Percentiles rank a stretch among this genome's conserved stretches.
phyloP scores from a whole-genome alignment of 1,140 invertebrate species.

The Glomeris maerens region DNA sequence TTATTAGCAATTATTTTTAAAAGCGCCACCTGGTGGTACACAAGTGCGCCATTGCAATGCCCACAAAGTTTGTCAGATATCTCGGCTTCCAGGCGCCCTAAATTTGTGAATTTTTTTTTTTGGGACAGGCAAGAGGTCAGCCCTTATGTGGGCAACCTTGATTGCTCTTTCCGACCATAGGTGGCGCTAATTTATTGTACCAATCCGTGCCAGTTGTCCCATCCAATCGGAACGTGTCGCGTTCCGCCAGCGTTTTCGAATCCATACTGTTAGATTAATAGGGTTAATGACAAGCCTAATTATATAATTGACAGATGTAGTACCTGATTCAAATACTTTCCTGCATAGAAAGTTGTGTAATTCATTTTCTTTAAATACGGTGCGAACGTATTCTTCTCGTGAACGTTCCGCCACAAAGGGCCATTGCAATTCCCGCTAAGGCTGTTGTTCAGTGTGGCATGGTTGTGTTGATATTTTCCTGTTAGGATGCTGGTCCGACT shows the following conservation, averaged over 20 bases:
- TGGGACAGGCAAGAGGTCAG: background rate
- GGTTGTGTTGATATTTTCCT: conserved; percentile 71
- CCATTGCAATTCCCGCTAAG: conserved; percentile 58
- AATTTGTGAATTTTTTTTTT: background rate
- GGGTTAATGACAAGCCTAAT: background rate
- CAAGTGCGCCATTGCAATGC: background rate
- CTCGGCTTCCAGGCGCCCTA: background rate
- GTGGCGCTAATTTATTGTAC: conserved; percentile 17
- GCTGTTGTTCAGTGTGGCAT: conserved; percentile 60
- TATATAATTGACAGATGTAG: conserved; percentile 11
- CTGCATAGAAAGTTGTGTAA: conserved; percentile 67
- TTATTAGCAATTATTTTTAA: background rate
- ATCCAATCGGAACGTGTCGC: conserved; percentile 55
- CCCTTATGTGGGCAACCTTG: background rate
- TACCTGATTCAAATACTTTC: conserved; percentile 73
- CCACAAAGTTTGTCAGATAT: background rate
- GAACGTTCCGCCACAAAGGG: conserved; percentile 43
- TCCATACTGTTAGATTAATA: conserved; percentile 43
- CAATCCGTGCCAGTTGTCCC: conserved; percentile 63
- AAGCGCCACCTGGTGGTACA: background rate
- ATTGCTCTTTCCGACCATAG: background rate
- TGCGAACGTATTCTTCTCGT: conserved; percentile 52
- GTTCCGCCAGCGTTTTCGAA: conserved; percentile 39
- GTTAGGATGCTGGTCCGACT: conserved; percentile 72
- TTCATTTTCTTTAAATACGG: conserved; percentile 43